These are phyloP conservation scores for Syrrhaptes paradoxus DNA, from an alignment of 2,113 vertebrate species.

Conservation along the genomic window DNA sequence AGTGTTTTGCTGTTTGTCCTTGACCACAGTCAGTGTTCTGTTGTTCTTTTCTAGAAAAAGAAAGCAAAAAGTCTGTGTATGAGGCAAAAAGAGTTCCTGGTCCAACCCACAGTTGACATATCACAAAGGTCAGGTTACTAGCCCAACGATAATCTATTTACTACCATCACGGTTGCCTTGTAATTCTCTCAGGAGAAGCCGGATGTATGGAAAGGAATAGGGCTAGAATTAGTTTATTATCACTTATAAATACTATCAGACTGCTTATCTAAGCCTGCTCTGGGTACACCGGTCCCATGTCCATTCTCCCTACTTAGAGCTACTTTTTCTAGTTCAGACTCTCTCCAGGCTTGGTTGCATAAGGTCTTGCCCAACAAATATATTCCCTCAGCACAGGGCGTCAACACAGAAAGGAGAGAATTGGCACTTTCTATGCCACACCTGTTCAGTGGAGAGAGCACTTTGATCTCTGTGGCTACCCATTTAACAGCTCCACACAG, in stretches of 20 bases:
- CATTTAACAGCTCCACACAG: neutral
- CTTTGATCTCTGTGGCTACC: slow-evolving; percentile 30
- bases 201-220: neutral
- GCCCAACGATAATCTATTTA: neutral
- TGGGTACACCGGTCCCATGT: neutral
- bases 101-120: neutral
- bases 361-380: neutral
- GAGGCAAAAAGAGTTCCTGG: neutral
- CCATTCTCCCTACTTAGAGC: neutral
- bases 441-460: neutral
- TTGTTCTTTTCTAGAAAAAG: neutral
- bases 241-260: neutral
- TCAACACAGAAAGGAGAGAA: neutral
- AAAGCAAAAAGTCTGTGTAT: neutral
- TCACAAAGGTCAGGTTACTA: neutral
- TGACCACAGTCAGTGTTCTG: neutral
- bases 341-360: neutral
- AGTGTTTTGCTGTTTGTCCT: neutral
- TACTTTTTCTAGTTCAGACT: neutral
- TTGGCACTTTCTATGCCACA: neutral
- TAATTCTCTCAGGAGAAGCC: neutral
- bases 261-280: neutral
- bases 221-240: neutral
- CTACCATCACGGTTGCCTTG: neutral
- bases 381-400: neutral